Percentiles rank a stretch among this genome's conserved stretches.
Conservation (phyloP, 1,140 invertebrate genomes). For the Megalopta genalis region DNA sequence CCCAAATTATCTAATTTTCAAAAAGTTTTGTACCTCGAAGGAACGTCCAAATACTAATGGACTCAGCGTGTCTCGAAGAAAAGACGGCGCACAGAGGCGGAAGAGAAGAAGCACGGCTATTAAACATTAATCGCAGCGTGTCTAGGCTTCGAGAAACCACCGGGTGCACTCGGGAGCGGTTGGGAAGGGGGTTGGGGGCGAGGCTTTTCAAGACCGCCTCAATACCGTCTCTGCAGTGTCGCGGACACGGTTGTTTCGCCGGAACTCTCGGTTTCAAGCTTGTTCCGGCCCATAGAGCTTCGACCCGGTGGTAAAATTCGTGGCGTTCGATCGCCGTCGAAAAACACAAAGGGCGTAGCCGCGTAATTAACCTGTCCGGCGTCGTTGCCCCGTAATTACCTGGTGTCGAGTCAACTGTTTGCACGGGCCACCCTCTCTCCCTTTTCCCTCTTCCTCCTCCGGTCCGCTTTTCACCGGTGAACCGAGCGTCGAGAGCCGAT, state of each 20-base stretch:
- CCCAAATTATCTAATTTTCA: no score
- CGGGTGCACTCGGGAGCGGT: no score
- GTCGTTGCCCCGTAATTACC: constrained; percentile 26
- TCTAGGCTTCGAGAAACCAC: no score
- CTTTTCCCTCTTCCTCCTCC: neutral
- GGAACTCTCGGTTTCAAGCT: neutral
- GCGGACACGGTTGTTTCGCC: no score
- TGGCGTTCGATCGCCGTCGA: constrained; percentile 27
- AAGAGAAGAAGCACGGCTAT: no score
- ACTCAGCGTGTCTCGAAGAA: no score
- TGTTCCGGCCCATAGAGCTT: neutral
- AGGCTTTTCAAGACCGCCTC: no score
- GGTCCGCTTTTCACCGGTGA: neutral
- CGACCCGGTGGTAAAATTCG: constrained; percentile 2
- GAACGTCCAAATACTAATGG: no score
- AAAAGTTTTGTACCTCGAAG: no score
- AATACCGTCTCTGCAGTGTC: no score
- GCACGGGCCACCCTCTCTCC: constrained; percentile 11
- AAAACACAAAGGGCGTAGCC: constrained; percentile 25
- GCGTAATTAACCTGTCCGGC: constrained; percentile 34
- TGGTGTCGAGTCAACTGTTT: constrained; percentile 38
- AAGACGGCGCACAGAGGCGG: neutral
- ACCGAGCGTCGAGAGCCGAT: neutral
- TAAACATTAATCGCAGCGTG: no score
- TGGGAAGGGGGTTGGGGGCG: no score